phyloP scores from a whole-genome alignment of 2,797 vertebrate genomes.

The Aldrovandia affinis region DNA sequence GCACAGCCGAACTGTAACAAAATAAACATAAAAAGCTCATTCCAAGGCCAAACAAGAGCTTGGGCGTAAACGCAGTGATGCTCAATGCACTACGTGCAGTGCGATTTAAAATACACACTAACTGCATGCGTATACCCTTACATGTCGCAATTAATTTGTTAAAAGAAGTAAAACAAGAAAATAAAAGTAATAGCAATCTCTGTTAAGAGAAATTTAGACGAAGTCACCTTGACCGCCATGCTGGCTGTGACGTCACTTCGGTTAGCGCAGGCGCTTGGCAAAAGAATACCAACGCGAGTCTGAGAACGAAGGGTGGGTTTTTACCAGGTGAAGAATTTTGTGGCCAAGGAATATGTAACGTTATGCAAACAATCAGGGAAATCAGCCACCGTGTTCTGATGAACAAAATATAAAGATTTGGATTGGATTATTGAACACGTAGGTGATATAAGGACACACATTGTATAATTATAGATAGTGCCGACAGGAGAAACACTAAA shows the following conservation, averaged over 20 bases:
- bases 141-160: not conserved
- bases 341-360: not conserved
- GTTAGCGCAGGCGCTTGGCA: conserved; percentile 38
- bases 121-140: not conserved
- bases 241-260: conserved; percentile 81
- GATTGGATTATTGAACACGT: conserved; percentile 43
- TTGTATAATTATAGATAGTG: not conserved
- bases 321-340: conserved; percentile 13
- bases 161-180: conserved; percentile 33
- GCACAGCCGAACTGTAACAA: conserved; percentile 12
- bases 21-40: conserved; percentile 28
- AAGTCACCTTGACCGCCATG: conserved; percentile 99
- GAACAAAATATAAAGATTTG: not conserved
- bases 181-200: conserved; percentile 39
- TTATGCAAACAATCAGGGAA: not conserved
- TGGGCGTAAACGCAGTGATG: conserved; percentile 64
- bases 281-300: conserved; percentile 27
- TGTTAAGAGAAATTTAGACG: conserved; percentile 62
- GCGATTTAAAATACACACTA: conserved; percentile 19
- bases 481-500: no score
- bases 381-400: not conserved
- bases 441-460: conserved; percentile 50
- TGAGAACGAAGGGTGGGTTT: conserved; percentile 36
- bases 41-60: conserved; percentile 38
- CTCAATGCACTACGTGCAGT: conserved; percentile 44